Base-by-base conservation (phyloP, 2,797 vertebrate species). In the Danio jaintianensis region DNA sequence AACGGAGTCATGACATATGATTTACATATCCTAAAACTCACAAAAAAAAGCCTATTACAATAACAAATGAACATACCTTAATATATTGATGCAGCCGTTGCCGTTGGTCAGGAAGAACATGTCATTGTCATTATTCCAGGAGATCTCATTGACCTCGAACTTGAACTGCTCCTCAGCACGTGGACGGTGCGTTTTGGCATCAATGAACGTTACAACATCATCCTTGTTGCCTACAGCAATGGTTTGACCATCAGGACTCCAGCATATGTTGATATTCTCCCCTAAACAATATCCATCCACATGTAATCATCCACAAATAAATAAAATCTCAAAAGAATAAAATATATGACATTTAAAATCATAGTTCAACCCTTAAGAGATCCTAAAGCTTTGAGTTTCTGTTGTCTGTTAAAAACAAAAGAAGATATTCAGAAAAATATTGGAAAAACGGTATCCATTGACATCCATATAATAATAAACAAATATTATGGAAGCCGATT, bases 71-170 rank as follows among this genome's bases (percentile, higher is more conserved):
- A 0, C 52, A 66, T 87, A 97, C 97, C 97, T 99, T 79, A 99
- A 95, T 50, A 99, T 96, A 66, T 98, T 99, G 91, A 99, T 98
- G 91, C 97, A 99, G 79, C 98, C 98, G 0, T 97, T 99, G 50
- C 98, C 98, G 0, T 99, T 99, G 6, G 98, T 99, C 86, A 99
- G 93, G 90, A 97, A 99, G 91, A 99, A 99, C 96, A 98, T 97
- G 89, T 99, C 96, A 74, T 99, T 99, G 88, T 99, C 96, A 0
- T 99, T 99, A 91, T 97, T 99, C 98, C 98, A 99, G 9, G 97
- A 99, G 88, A 99, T 98, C 92, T 99, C 97, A 1, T 99, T 99
- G 89, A 99, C 98, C 88, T 99, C 98, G 66, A 99, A 99, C 90
- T 99, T 99, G 87, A 99, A 99, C 90, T 98, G 97, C 29, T 99